Evolutionary conservation across 1,140 invertebrate species (phyloP).

Genomic region (Melanaphis sacchari): DNA sequence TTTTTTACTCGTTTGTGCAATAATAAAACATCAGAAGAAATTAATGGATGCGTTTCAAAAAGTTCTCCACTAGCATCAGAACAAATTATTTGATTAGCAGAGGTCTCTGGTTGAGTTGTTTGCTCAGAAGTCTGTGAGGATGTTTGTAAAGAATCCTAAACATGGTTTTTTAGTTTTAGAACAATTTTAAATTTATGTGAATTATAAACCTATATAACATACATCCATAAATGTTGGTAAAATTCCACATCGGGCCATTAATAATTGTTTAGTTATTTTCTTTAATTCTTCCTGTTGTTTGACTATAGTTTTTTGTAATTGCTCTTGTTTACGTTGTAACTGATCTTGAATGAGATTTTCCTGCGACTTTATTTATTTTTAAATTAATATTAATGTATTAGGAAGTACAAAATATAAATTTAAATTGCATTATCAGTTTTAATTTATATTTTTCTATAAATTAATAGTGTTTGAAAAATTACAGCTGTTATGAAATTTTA

Average conservation of each 20-base stretch:
- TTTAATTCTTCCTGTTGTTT: slow-evolving; percentile 86
- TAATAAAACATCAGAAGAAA: slow-evolving; percentile 29
- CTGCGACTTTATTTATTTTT: background rate
- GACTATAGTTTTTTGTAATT: slow-evolving; percentile 82
- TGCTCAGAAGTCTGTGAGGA: background rate
- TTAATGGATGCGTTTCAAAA: slow-evolving; percentile 10
- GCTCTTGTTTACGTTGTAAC: slow-evolving; percentile 82
- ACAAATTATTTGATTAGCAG: slow-evolving; percentile 23
- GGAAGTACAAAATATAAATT: background rate
- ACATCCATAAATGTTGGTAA: slow-evolving; percentile 73
- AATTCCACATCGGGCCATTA: slow-evolving; percentile 82
- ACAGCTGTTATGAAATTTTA: too few species aligned
- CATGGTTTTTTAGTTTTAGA: background rate
- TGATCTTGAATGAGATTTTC: slow-evolving; percentile 68
- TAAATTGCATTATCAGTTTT: background rate
- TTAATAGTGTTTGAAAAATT: too few species aligned
- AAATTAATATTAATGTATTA: background rate
- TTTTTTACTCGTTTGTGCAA: slow-evolving; percentile 15
- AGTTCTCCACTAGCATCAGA: background rate
- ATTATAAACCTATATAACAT: slow-evolving; percentile 61
- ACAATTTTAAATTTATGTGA: background rate
- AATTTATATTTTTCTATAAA: background rate
- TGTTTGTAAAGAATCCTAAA: slow-evolving; percentile 39
- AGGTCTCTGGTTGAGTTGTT: slow-evolving; percentile 19
- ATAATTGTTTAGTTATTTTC: slow-evolving; percentile 81